Conservation (phyloP, 2,888 invertebrate genomes). For the Torymus tubicola region DNA sequence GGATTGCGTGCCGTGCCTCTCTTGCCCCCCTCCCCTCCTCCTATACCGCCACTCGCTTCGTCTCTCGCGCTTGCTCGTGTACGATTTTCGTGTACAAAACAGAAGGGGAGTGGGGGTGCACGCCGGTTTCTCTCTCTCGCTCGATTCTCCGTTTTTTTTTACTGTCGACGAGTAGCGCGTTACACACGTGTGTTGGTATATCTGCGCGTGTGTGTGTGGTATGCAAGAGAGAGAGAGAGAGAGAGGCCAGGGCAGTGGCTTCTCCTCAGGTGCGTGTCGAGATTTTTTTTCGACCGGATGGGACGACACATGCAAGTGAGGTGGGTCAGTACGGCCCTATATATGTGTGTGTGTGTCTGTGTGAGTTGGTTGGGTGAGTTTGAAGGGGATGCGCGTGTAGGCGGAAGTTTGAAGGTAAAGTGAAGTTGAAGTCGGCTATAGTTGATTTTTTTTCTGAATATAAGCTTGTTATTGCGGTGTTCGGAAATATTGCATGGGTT, state of each 20-base stretch:
- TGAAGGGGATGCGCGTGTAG: too few relatives aligned
- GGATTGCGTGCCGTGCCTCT: conserved; percentile 34
- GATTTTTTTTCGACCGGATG: background rate
- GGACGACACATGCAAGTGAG: background rate
- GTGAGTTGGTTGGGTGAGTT: too few relatives aligned
- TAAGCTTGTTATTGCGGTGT: too few relatives aligned
- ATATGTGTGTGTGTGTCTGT: too few relatives aligned
- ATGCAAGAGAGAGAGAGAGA: conserved; percentile 30
- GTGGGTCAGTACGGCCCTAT: conserved; percentile 4
- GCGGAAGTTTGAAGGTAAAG: too few relatives aligned
- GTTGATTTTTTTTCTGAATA: too few relatives aligned
- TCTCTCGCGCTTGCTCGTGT: conserved; percentile 9
- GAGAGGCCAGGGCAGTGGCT: conserved; percentile 31
- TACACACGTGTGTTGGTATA: background rate
- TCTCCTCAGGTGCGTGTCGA: conserved; percentile 43
- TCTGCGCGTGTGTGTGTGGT: conserved; percentile 29
- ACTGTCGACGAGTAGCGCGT: conserved; percentile 14
- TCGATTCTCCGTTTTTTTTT: conserved; percentile 18
- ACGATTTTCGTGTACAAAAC: conserved; percentile 24
- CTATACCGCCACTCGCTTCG: background rate
- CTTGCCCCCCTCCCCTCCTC: conserved; percentile 41
- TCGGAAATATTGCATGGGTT: too few relatives aligned
- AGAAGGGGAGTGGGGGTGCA: conserved; percentile 5
- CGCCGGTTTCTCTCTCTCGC: conserved; percentile 22
- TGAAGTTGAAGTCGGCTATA: too few relatives aligned